Percentiles rank a stretch among this genome's conserved stretches.
Evolutionary conservation across 2,888 invertebrate genomes (phyloP).

Genomic region (Anoncus sp.): DNA sequence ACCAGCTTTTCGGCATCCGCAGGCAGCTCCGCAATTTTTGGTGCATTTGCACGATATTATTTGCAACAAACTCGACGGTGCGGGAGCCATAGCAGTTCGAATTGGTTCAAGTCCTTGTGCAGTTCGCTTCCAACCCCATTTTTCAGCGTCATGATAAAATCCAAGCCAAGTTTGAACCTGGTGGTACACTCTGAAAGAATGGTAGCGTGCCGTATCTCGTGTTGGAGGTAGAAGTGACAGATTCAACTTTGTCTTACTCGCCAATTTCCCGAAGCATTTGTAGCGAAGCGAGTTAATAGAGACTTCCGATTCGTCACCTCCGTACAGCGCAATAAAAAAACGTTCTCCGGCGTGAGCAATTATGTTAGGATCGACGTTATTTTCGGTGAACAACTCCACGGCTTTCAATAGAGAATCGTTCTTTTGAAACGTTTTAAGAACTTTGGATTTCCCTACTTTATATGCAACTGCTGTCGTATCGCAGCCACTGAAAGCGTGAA

Average conservation of each 20-base stretch:
- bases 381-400: conserved; percentile 46
- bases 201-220: conserved; percentile 28
- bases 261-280: conserved; percentile 43
- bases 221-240: conserved; percentile 21
- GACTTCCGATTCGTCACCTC: conserved; percentile 56
- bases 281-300: conserved; percentile 65
- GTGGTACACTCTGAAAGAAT: conserved; percentile 30
- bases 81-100: conserved; percentile 1
- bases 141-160: conserved; percentile 37
- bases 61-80: not conserved
- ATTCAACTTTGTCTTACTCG: conserved; percentile 52
- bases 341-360: conserved; percentile 57
- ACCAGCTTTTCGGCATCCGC: not conserved
- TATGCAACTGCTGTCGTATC: conserved; percentile 65
- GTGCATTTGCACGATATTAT: conserved; percentile 11
- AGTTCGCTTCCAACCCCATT: conserved; percentile 30
- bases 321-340: conserved; percentile 62
- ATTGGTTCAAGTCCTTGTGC: conserved; percentile 1
- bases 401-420: not conserved
- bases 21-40: conserved; percentile 5
- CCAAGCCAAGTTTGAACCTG: conserved; percentile 40
- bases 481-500: conserved; percentile 65
- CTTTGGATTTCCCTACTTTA: conserved; percentile 7
- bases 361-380: conserved; percentile 18
- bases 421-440: not conserved